A percentile compares a stretch with the other conserved stretches of the same genome.
These are phyloP conservation scores for Agrilus biguttatus DNA, from an alignment of 2,888 invertebrate species.

Conservation along the genomic window DNA sequence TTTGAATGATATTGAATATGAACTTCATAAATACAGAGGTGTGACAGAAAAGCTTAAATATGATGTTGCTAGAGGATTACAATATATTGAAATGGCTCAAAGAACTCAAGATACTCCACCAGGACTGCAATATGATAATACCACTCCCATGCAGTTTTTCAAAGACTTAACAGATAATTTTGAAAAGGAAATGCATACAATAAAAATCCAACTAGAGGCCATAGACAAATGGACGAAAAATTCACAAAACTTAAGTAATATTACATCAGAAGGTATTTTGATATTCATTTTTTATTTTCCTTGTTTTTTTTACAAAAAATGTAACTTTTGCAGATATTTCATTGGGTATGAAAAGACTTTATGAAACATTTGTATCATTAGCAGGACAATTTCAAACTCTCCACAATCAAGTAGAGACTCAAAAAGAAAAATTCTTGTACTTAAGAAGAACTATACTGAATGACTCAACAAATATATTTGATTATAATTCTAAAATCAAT, in stretches of 20 bases:
- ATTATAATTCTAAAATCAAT: constrained; percentile 22
- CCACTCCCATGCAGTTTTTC: constrained; percentile 56
- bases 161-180: constrained; percentile 52
- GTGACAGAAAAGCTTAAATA: constrained; percentile 49
- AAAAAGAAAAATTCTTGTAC: constrained; percentile 75
- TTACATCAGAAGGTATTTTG: constrained; percentile 48
- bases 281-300: constrained; percentile 1
- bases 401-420: constrained; percentile 62
- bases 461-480: constrained; percentile 72
- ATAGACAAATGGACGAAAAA: constrained; percentile 59
- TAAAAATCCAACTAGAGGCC: constrained; percentile 56
- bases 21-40: constrained; percentile 44
- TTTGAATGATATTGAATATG: constrained; percentile 45
- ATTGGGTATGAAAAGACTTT: constrained; percentile 63
- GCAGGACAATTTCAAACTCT: constrained; percentile 77
- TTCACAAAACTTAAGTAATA: constrained; percentile 44
- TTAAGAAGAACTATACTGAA: constrained; percentile 63
- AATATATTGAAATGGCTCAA: constrained; percentile 64
- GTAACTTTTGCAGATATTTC: constrained; percentile 48
- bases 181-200: constrained; percentile 51
- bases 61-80: constrained; percentile 57
- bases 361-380: constrained; percentile 73
- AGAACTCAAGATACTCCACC: constrained; percentile 63
- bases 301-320: constrained; percentile 1
- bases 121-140: constrained; percentile 62